Percentiles rank a stretch among this genome's conserved stretches.
These are phyloP conservation scores for Ametastegia equiseti DNA, from an alignment of 2,888 invertebrate species.

Conservation along the genomic window DNA sequence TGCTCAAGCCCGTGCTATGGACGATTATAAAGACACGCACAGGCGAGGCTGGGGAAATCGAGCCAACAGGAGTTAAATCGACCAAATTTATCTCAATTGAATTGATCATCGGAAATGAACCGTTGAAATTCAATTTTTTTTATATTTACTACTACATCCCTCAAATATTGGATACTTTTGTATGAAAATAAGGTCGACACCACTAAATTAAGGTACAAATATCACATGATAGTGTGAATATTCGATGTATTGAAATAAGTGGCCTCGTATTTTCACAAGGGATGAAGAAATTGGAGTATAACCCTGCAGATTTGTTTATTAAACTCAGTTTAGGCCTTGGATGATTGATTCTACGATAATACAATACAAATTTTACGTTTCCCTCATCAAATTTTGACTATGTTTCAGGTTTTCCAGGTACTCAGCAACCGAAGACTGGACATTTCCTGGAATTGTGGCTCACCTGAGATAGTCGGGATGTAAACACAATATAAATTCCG, in stretches of 20 bases:
- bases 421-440: background rate
- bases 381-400: background rate
- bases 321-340: background rate
- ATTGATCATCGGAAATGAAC: slow-evolving; percentile 51
- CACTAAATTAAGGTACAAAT: slow-evolving; percentile 1
- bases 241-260: background rate
- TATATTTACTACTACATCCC: slow-evolving; percentile 8
- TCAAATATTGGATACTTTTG: slow-evolving; percentile 59
- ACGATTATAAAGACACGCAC: slow-evolving; percentile 93
- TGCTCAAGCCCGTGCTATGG: slow-evolving; percentile 83
- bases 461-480: background rate
- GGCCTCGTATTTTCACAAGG: background rate
- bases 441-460: background rate
- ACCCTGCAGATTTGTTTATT: background rate
- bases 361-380: background rate
- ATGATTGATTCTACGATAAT: background rate
- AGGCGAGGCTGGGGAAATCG: slow-evolving; percentile 93
- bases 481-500: background rate
- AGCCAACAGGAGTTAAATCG: slow-evolving; percentile 84
- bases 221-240: background rate
- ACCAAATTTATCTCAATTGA: slow-evolving; percentile 33
- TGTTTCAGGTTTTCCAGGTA: slow-evolving; percentile 1
- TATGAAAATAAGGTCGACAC: slow-evolving; percentile 56
- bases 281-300: background rate
- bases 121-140: slow-evolving; percentile 60